These are phyloP conservation scores for Hetaerina titia DNA, from an alignment of 2,888 invertebrate genomes.

Conservation along the genomic window DNA sequence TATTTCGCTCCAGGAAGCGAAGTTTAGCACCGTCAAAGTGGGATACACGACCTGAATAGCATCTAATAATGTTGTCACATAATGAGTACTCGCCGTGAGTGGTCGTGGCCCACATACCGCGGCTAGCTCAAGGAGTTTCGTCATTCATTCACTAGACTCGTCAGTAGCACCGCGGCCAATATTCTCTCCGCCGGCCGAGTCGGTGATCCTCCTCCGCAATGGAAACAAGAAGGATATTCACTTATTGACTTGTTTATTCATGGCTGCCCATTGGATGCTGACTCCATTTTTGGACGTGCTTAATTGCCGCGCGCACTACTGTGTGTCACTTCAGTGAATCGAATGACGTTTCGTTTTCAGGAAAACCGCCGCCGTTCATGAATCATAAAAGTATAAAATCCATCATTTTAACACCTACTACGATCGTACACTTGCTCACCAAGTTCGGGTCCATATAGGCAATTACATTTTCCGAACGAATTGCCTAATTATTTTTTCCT, in stretches of 20 bases:
- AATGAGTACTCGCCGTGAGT: background rate
- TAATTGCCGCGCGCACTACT: too few species aligned
- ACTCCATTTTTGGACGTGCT: too few species aligned
- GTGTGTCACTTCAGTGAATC: too few species aligned
- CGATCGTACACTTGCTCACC: background rate
- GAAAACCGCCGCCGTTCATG: too few species aligned
- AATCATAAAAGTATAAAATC: too few species aligned
- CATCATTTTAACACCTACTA: background rate
- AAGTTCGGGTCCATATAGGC: background rate
- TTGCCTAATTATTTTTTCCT: background rate
- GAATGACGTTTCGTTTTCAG: too few species aligned
- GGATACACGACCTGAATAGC: slow-evolving; percentile 3
- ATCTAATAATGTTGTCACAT: background rate
- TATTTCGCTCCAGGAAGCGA: background rate
- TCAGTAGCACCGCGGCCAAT: background rate
- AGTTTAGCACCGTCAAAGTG: background rate
- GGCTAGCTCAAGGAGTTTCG: background rate
- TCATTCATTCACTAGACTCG: background rate
- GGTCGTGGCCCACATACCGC: background rate
- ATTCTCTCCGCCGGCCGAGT: background rate
- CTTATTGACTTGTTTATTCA: too few species aligned
- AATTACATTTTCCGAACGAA: background rate
- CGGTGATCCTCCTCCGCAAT: too few species aligned
- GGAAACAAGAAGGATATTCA: too few species aligned
- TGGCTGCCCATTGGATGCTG: too few species aligned